phyloP scores from a whole-genome alignment of 2,113 vertebrate species.

The Poeciliopsis retropinna region DNA sequence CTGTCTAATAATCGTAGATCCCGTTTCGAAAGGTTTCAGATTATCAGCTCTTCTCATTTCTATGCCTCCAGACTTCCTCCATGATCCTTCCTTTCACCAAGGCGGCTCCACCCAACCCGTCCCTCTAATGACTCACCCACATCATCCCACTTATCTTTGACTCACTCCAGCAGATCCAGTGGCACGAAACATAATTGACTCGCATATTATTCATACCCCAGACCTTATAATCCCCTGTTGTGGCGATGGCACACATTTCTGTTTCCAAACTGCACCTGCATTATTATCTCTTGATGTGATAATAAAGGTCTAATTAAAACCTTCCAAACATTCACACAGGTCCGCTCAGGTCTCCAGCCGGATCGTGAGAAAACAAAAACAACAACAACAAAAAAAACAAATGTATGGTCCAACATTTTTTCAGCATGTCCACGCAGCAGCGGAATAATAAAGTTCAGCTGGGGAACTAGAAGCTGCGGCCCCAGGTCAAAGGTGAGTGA shows the following conservation, averaged over 20 bases:
- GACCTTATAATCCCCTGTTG: background rate
- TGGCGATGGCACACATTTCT: background rate
- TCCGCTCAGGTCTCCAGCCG: too few relatives aligned
- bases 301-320: background rate
- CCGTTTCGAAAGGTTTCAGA: background rate
- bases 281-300: background rate
- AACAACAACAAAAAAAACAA: too few relatives aligned
- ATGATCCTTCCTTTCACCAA: background rate
- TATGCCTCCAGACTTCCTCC: background rate
- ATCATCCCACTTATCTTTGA: conserved; percentile 26
- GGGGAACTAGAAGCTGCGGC: conserved; percentile 46
- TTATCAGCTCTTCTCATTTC: background rate
- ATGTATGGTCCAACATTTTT: background rate
- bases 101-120: conserved; percentile 1
- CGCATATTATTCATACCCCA: background rate
- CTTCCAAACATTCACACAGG: background rate
- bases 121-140: conserved; percentile 32
- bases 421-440: conserved; percentile 13
- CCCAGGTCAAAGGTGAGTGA: conserved; percentile 46
- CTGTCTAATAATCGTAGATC: too few relatives aligned
- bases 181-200: background rate
- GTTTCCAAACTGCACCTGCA: conserved; percentile 12
- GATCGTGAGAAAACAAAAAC: too few relatives aligned
- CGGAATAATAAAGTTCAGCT: conserved; percentile 53
- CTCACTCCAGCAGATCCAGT: conserved; percentile 2